Conservation (phyloP, 2,797 vertebrate species). For the Anniella stebbinsi region DNA sequence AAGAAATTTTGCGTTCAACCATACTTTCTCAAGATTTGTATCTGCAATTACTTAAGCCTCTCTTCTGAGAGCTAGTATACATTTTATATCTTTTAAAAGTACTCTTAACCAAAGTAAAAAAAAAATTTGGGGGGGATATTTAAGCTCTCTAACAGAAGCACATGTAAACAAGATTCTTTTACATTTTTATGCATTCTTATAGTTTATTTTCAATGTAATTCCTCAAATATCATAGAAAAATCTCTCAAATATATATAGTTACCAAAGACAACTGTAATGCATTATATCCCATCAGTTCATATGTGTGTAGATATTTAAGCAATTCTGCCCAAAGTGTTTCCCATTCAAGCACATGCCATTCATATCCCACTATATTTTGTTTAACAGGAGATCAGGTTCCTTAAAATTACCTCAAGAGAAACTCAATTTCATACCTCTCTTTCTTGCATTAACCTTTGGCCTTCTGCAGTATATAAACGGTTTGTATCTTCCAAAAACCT, state of each 20-base stretch:
- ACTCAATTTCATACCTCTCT: conserved; percentile 77
- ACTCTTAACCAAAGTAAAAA: background rate
- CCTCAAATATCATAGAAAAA: background rate
- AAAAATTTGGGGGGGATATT: background rate
- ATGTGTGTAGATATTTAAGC: background rate
- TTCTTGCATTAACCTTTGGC: conserved; percentile 86
- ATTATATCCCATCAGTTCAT: background rate
- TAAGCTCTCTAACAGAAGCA: no score
- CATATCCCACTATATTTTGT: background rate
- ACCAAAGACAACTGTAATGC: background rate
- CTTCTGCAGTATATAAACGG: conserved; percentile 85
- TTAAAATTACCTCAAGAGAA: background rate
- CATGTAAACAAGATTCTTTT: background rate
- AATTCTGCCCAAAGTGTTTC: background rate
- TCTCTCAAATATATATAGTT: background rate
- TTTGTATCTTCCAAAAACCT: conserved; percentile 86
- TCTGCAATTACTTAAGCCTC: background rate
- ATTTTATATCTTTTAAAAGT: background rate
- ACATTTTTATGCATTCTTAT: background rate
- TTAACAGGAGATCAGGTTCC: background rate
- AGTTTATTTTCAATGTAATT: background rate
- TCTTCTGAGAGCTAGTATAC: background rate
- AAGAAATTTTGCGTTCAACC: background rate
- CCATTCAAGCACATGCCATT: background rate
- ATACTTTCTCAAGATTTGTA: background rate